Percentiles rank a stretch among this genome's conserved stretches.
phyloP scores from a whole-genome alignment of 1,140 invertebrate species.

The Drosophila navojoa region DNA sequence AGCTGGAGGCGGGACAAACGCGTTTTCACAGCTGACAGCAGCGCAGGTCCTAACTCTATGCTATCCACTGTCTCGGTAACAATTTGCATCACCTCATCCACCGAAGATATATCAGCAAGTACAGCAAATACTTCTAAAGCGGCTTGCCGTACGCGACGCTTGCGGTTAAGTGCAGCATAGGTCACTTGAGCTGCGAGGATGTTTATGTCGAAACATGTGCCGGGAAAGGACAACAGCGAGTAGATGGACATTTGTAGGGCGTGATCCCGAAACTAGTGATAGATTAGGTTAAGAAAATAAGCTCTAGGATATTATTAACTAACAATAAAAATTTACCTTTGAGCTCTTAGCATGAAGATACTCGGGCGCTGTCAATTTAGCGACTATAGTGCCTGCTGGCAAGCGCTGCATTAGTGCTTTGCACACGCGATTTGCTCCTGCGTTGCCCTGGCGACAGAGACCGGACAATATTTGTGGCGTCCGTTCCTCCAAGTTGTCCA shows the following conservation, averaged over 20 bases:
- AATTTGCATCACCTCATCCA: slow-evolving; percentile 84
- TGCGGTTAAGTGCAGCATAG: slow-evolving; percentile 87
- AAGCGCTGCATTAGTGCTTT: slow-evolving; percentile 88
- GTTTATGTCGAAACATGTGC: slow-evolving; percentile 90
- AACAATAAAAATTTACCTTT: slow-evolving; percentile 82
- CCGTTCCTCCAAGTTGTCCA: slow-evolving; percentile 82
- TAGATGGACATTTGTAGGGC: slow-evolving; percentile 91
- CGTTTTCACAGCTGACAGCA: slow-evolving; percentile 85
- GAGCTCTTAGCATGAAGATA: slow-evolving; percentile 88
- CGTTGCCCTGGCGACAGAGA: slow-evolving; percentile 86
- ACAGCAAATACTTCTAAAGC: slow-evolving; percentile 92
- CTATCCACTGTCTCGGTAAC: slow-evolving; percentile 83
- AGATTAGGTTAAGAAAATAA: no score
- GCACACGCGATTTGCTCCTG: slow-evolving; percentile 86
- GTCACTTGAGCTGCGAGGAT: slow-evolving; percentile 86
- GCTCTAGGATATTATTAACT: no score
- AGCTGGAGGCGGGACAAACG: slow-evolving; percentile 87
- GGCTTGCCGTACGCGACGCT: slow-evolving; percentile 90
- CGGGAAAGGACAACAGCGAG: slow-evolving; percentile 91
- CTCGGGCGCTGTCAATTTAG: slow-evolving; percentile 87
- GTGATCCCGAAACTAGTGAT: slow-evolving; percentile 88
- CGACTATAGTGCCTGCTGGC: slow-evolving; percentile 86
- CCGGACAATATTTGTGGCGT: slow-evolving; percentile 85
- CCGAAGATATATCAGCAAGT: slow-evolving; percentile 89
- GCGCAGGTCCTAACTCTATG: slow-evolving; percentile 82